A percentile compares a stretch with the other conserved stretches of the same genome.
Conservation (phyloP, 2,888 invertebrate species). For the Rhyacophila evoluta region DNA sequence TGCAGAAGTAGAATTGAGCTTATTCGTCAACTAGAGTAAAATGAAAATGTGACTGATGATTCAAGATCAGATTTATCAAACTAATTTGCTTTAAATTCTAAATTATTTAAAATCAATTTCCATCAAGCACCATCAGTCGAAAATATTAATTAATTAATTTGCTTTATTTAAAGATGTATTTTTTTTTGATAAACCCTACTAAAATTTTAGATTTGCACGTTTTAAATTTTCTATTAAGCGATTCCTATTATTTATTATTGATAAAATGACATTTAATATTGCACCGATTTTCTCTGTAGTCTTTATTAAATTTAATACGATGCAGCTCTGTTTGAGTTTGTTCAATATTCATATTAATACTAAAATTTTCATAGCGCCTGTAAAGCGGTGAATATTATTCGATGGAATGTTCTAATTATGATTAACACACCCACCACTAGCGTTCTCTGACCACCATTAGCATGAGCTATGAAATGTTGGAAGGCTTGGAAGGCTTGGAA, state of each 20-base stretch:
- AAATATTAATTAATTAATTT: too few species aligned
- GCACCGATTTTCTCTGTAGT: background rate
- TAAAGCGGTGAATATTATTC: slow-evolving; percentile 13
- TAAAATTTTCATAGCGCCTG: background rate
- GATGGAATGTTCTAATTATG: slow-evolving; percentile 19
- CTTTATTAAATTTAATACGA: background rate
- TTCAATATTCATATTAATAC: background rate
- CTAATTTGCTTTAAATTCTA: too few species aligned
- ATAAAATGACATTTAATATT: background rate
- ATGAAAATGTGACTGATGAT: too few species aligned
- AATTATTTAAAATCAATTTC: too few species aligned
- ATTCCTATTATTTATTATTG: background rate
- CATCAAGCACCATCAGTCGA: too few species aligned
- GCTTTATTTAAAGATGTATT: too few species aligned
- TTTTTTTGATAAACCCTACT: too few species aligned
- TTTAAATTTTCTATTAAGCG: too few species aligned
- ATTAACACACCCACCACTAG: background rate
- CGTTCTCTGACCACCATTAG: background rate
- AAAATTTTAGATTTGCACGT: too few species aligned
- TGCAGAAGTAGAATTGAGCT: too few species aligned
- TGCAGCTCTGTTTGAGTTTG: background rate
- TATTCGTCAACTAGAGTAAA: too few species aligned
- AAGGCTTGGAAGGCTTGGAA: background rate
- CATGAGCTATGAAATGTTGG: background rate
- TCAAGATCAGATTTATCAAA: too few species aligned